phyloP scores from a whole-genome alignment of 2,888 invertebrate species.

The Caenorhabditis sp. region DNA sequence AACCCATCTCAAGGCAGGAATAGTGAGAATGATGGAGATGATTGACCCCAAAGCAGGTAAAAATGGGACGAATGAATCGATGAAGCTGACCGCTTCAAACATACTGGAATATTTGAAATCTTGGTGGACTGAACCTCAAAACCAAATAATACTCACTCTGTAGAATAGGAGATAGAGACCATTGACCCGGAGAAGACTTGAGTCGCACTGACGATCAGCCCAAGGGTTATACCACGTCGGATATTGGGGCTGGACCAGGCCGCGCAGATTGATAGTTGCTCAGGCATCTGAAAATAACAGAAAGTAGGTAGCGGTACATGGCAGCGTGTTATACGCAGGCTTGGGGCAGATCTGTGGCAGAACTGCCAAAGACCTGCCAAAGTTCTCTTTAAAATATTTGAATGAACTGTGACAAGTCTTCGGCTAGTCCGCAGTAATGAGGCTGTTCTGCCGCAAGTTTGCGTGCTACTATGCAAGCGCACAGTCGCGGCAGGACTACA shows the following conservation, averaged over 20 bases:
- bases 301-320: too few species aligned
- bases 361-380: too few species aligned
- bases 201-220: slow-evolving; percentile 62
- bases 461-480: too few species aligned
- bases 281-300: slow-evolving; percentile 47
- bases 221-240: slow-evolving; percentile 56
- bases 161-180: slow-evolving; percentile 65
- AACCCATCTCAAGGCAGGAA: slow-evolving; percentile 64
- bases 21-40: slow-evolving; percentile 60
- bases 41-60: slow-evolving; percentile 62
- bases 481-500: too few species aligned
- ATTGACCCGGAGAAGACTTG: slow-evolving; percentile 65
- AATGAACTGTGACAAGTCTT: too few species aligned
- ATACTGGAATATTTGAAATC: slow-evolving; percentile 54
- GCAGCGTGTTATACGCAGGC: too few species aligned
- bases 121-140: neutral
- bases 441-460: too few species aligned
- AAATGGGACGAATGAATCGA: slow-evolving; percentile 56
- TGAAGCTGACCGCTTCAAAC: slow-evolving; percentile 63
- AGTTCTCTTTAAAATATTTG: too few species aligned
- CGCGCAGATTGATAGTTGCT: slow-evolving; percentile 47
- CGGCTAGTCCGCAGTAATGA: too few species aligned
- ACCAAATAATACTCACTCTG: slow-evolving; percentile 42
- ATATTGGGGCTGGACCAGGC: slow-evolving; percentile 41
- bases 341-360: too few species aligned